Percentiles rank a stretch among this genome's conserved stretches.
Evolutionary conservation across 1,140 invertebrate species (phyloP).

Genomic region (Zelostemma sp.): DNA sequence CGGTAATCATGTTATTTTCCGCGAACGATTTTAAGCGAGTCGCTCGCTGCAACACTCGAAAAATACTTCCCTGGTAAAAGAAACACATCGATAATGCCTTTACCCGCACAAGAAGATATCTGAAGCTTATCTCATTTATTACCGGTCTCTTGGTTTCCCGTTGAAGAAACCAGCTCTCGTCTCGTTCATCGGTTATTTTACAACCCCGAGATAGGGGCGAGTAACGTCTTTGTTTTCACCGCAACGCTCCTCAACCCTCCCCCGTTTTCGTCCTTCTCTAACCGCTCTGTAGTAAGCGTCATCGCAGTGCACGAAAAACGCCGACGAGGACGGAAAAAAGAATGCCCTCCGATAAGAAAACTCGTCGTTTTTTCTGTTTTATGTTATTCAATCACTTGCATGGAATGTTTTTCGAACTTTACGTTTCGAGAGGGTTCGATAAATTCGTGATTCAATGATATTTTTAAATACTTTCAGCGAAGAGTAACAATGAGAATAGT

Average conservation of each 20-base stretch:
- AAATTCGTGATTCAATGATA: no score
- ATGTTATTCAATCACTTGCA: constrained; percentile 14
- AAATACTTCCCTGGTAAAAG: constrained; percentile 31
- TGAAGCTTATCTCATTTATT: constrained; percentile 67
- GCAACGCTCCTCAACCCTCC: constrained; percentile 50
- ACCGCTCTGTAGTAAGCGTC: constrained; percentile 15
- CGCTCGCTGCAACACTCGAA: constrained; percentile 20
- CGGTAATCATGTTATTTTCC: no score
- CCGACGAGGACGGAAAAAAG: constrained; percentile 11
- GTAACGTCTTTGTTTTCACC: constrained; percentile 70
- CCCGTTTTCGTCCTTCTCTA: constrained; percentile 24
- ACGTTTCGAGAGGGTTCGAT: constrained; percentile 5
- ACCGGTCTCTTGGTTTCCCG: constrained; percentile 40
- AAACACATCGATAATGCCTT: constrained; percentile 56
- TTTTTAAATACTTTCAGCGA: no score
- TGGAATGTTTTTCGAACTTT: constrained; percentile 33
- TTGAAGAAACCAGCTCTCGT: constrained; percentile 51
- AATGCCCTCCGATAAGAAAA: constrained; percentile 25
- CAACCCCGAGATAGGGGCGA: constrained; percentile 63
- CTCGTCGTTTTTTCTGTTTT: constrained; percentile 10
- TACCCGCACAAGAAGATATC: constrained; percentile 55
- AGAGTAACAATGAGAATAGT: background rate
- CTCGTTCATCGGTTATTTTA: constrained; percentile 70
- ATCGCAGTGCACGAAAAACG: constrained; percentile 27
- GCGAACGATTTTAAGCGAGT: constrained; percentile 22